These are phyloP conservation scores for Cephalotes varians DNA, from an alignment of 2,888 invertebrate species.

Conservation along the genomic window DNA sequence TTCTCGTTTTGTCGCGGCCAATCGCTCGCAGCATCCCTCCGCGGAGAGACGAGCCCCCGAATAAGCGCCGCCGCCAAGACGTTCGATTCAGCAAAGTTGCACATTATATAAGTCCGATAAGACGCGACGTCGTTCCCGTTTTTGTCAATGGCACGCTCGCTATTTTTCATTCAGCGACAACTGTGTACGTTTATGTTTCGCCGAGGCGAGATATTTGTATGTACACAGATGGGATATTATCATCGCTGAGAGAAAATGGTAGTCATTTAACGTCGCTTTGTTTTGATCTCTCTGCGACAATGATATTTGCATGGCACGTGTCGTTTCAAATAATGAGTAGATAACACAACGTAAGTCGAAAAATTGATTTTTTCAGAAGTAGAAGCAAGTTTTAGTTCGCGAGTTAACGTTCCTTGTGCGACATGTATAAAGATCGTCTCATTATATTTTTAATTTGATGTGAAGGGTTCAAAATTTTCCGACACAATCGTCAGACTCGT, in stretches of 20 bases:
- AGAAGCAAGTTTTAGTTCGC: not conserved
- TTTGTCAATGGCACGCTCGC: conserved; percentile 12
- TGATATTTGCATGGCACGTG: not conserved
- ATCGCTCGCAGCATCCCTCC: conserved; percentile 9
- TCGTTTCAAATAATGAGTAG: not conserved
- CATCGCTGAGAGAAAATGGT: not conserved
- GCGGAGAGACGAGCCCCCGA: not conserved
- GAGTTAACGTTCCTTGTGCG: not conserved
- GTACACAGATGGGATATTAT: not conserved
- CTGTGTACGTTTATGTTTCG: not conserved
- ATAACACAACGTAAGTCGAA: not conserved
- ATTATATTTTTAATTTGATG: not conserved
- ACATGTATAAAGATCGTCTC: not conserved
- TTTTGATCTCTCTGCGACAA: not conserved
- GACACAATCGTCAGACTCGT: too few relatives aligned
- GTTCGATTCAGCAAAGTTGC: conserved; percentile 21
- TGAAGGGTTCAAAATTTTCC: not conserved
- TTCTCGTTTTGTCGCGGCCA: conserved; percentile 47
- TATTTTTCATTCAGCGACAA: not conserved
- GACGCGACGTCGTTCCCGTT: not conserved
- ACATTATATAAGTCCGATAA: conserved; percentile 32
- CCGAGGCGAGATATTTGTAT: not conserved
- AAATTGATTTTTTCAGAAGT: not conserved
- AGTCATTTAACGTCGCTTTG: not conserved
- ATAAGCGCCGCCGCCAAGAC: not conserved